Base-by-base conservation (phyloP, 2,888 invertebrate genomes). In the Drosophila putrida region DNA sequence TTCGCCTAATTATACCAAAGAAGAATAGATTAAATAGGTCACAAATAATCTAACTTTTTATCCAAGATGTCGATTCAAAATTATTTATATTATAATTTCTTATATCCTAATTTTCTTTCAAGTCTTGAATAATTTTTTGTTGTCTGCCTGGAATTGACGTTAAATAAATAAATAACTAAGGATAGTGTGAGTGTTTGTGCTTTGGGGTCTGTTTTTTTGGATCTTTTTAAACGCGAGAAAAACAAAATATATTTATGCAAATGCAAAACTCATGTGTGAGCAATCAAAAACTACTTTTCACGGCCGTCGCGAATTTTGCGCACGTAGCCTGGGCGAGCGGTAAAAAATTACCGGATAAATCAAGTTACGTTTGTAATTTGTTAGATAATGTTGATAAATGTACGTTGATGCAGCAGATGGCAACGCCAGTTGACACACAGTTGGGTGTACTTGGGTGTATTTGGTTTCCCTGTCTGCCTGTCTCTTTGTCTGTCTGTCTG, bases 311-410 rank as follows among this genome's bases (percentile, higher is more conserved):
- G 73, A 84, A 63, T 59, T 79, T 77, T 70, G 70, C 78, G 55
- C 73, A 71, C 73, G 57, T 69, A 33, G 62, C 27, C 67, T 67
- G 62, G 43, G 57, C 55, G 66, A 51, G 69, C 69, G 55, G 64
- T 60, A 72, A 85, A 83, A 90, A 90, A 90, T 85, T 83, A 89
- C 90, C 90, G 90, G 91, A 91, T 90, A 91, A 90, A 90, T 90
- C 90, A 91, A 91, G 90, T 90, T 91, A 91, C 88, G 84, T 75
- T 87, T 83, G 81, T 89, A 90, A 91, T 90, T 90, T 90, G 88
- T 89, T 90, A 80, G 83, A 89, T 91, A 90, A 90, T 90, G 88
- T 82, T 90, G 88, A 91, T 86, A 88, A 86, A 89, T 90, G 88
- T 80, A 55, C 57, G 78, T 60, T 46, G 61, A 51, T 63, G 70